Conservation (phyloP, 2,797 vertebrate genomes). For the Danio aesculapii region DNA sequence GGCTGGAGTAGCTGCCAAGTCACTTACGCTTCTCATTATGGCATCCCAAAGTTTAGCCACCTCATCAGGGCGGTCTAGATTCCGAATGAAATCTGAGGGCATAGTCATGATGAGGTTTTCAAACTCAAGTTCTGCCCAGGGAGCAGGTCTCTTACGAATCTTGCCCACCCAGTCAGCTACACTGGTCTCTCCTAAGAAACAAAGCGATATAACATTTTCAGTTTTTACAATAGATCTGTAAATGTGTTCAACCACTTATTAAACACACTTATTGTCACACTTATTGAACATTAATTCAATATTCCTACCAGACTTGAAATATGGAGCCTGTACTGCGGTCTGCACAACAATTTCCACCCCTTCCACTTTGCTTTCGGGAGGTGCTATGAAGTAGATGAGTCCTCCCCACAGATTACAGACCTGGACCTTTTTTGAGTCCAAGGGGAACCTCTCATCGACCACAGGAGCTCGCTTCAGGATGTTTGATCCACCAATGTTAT, state of each 20-base stretch:
- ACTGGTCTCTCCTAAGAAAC: conserved; percentile 59
- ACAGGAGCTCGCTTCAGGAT: conserved; percentile 81
- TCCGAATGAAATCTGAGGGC: conserved; percentile 74
- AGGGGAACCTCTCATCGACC: conserved; percentile 77
- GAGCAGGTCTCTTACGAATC: conserved; percentile 75
- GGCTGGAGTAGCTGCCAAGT: conserved; percentile 77
- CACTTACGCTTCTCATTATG: conserved; percentile 83
- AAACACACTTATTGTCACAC: too few species aligned
- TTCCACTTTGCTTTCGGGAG: conserved; percentile 74
- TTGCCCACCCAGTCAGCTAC: conserved; percentile 58
- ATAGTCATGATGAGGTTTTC: conserved; percentile 87
- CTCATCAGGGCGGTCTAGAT: conserved; percentile 75
- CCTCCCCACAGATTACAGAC: conserved; percentile 90
- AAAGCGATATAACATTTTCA: neutral
- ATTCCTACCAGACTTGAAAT: conserved; percentile 86
- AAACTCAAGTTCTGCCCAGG: conserved; percentile 91
- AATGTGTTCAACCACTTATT: neutral
- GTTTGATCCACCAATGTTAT: conserved; percentile 70
- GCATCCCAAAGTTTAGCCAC: conserved; percentile 81
- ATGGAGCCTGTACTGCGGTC: conserved; percentile 83
- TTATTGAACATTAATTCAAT: neutral
- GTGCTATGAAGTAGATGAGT: conserved; percentile 87
- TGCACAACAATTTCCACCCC: conserved; percentile 74
- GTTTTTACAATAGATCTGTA: neutral
- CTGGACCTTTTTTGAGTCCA: conserved; percentile 76